phyloP scores from a whole-genome alignment of 2,797 vertebrate genomes.

The Austrolebias charrua region DNA sequence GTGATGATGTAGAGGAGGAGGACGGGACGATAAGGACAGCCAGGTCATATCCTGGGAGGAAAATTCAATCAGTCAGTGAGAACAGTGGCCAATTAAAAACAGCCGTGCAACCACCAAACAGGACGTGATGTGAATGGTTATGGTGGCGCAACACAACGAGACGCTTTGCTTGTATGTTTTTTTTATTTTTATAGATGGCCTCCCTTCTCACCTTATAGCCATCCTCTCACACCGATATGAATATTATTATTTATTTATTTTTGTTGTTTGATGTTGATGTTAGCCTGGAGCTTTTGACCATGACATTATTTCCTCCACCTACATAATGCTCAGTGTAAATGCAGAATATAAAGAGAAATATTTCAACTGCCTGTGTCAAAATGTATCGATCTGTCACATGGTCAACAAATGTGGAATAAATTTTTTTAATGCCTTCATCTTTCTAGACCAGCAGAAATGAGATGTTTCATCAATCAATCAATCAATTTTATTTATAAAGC shows the following conservation, averaged over 20 bases:
- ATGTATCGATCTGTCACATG: conserved; percentile 9
- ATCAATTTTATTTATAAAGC: too few relatives aligned
- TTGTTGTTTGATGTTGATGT: too few relatives aligned
- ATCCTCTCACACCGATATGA: too few relatives aligned
- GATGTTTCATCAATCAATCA: too few relatives aligned
- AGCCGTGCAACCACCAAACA: conserved; percentile 34
- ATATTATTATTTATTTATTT: too few relatives aligned
- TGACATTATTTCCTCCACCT: conserved; percentile 9
- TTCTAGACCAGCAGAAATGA: conserved; percentile 2
- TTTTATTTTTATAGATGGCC: too few relatives aligned
- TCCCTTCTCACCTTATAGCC: too few relatives aligned
- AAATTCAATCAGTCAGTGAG: conserved; percentile 69
- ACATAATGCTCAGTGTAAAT: background rate
- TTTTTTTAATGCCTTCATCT: conserved; percentile 7
- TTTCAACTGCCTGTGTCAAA: conserved; percentile 2
- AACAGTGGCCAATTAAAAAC: conserved; percentile 55
- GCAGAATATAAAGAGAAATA: conserved; percentile 1
- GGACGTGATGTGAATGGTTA: conserved; percentile 54
- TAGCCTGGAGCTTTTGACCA: conserved; percentile 22
- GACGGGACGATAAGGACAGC: conserved; percentile 25
- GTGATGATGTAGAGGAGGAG: background rate
- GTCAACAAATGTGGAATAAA: conserved; percentile 17
- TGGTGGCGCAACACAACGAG: conserved; percentile 24
- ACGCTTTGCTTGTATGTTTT: conserved; percentile 7
- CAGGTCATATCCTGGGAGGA: conserved; percentile 66